Conservation (phyloP, 2,113 vertebrate genomes). For the Hippolais icterina region DNA sequence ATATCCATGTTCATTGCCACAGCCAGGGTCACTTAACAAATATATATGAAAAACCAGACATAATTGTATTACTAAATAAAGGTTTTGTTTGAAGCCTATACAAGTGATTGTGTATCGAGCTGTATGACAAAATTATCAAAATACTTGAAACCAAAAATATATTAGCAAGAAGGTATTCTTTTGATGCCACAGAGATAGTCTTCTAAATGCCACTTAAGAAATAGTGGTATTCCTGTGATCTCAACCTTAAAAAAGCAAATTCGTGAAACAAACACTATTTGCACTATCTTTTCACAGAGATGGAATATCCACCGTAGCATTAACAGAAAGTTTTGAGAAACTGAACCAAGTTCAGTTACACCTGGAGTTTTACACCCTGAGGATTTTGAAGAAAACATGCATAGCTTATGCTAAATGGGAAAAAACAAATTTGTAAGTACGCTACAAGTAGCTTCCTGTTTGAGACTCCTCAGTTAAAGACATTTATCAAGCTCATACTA, state of each 20-base stretch:
- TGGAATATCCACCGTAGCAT: background rate
- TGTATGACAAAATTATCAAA: background rate
- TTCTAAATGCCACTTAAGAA: background rate
- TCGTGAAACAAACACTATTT: background rate
- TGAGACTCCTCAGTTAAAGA: background rate
- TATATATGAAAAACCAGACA: background rate
- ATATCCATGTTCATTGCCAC: background rate
- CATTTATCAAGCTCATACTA: background rate
- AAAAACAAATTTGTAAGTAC: background rate
- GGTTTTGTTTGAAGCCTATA: background rate
- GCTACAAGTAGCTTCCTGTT: background rate
- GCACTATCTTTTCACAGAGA: background rate
- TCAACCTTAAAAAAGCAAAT: background rate
- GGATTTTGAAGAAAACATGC: background rate
- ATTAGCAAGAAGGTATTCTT: background rate
- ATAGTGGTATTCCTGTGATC: background rate
- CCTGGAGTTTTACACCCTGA: background rate
- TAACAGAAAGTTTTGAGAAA: background rate
- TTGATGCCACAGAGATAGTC: background rate
- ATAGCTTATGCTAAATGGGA: background rate
- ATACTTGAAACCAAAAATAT: background rate
- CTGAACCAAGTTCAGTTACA: background rate
- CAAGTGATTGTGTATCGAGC: background rate
- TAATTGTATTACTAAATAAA: background rate
- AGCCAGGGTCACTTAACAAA: background rate